Evolutionary conservation across 1,140 invertebrate species (phyloP).

Genomic region (Ruditapes philippinarum): DNA sequence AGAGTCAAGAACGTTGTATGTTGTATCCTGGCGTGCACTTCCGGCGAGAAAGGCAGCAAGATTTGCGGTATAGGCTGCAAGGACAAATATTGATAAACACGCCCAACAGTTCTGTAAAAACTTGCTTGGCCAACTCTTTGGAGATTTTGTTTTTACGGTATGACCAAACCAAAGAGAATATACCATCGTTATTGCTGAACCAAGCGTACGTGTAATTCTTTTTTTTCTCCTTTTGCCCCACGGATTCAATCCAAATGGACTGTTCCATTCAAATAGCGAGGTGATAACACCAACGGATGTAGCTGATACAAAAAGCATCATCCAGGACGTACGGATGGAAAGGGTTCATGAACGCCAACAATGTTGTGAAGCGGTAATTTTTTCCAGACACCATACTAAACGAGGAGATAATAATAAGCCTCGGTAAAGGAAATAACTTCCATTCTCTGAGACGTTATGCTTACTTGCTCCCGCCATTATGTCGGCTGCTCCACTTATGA

Average conservation of each 20-base stretch:
- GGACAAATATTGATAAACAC: constrained; percentile 97
- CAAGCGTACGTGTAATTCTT: constrained; percentile 93
- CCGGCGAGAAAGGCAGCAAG: constrained; percentile 97
- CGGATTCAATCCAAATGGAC: constrained; percentile 97
- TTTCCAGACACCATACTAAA: constrained; percentile 86
- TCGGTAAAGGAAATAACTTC: constrained; percentile 94
- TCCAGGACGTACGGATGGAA: constrained; percentile 96
- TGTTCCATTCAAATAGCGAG: constrained; percentile 96
- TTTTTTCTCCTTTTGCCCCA: constrained; percentile 96
- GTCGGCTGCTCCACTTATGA: constrained; percentile 94
- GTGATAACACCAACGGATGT: constrained; percentile 96
- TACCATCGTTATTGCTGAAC: constrained; percentile 96
- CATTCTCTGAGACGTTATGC: constrained; percentile 91
- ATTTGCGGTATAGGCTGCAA: constrained; percentile 97
- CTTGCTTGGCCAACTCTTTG: constrained; percentile 98
- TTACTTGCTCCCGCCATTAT: constrained; percentile 95
- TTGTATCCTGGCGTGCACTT: constrained; percentile 74
- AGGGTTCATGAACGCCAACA: constrained; percentile 95
- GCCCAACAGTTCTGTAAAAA: constrained; percentile 94
- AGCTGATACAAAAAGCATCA: constrained; percentile 95
- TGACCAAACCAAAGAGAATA: constrained; percentile 86
- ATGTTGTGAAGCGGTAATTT: constrained; percentile 91
- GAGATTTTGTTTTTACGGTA: constrained; percentile 88
- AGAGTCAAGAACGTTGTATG: constrained; percentile 78
- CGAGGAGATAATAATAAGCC: constrained; percentile 95